Evolutionary conservation across 2,888 invertebrate genomes (phyloP), one percentile per base, ranked within the genome.

Genomic region (Adineta ricciae): DNA sequence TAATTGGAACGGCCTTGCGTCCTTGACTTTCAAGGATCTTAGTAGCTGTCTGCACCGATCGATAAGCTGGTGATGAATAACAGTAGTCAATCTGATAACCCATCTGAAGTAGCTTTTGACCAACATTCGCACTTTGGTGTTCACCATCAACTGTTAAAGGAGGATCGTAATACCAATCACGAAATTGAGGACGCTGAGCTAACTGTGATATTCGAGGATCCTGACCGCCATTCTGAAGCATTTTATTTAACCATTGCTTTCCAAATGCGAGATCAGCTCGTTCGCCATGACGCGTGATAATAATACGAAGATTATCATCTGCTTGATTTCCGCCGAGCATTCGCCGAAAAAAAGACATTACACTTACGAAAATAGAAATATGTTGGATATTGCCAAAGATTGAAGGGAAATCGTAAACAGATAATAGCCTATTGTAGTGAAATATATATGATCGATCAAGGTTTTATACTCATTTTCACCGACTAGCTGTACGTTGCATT

Each of bases 21-120:
- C 93, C 93, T 93, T 87, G 87, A 92, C 92, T 92, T 89, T 91
- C 90, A 49, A 92, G 88, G 50, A 92, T 89, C 86, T 90, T 90
- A 21, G 90, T 89, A 49, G 92, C 92, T 19, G 97, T 97, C 91
- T 97, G 95, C 52, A 97, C 93, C 91, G 96, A 96, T 85, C 97
- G 93, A 87, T 95, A 93, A 32, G 97, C 94, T 0, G 96, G 95
- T 1, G 97, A 97, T 46, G 94, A 93, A 91, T 94, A 96, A 41
- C 73, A 73, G 38, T 73, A 73, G 38, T 73, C 73, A 73, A 73
- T 73, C 2, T 36, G 41, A 24, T 21, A 38, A 73, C 73, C 73
- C 8, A 41, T 24, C 7, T 9, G 2, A 38, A 73, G 41, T 73
- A 73, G 38, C 38, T 41, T 73, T 41, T n/a, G 38, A 24, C 38